Evolutionary conservation across 2,797 vertebrate species (phyloP), one percentile per base, ranked within the genome.

Genomic region (Denticeps clupeoides): DNA sequence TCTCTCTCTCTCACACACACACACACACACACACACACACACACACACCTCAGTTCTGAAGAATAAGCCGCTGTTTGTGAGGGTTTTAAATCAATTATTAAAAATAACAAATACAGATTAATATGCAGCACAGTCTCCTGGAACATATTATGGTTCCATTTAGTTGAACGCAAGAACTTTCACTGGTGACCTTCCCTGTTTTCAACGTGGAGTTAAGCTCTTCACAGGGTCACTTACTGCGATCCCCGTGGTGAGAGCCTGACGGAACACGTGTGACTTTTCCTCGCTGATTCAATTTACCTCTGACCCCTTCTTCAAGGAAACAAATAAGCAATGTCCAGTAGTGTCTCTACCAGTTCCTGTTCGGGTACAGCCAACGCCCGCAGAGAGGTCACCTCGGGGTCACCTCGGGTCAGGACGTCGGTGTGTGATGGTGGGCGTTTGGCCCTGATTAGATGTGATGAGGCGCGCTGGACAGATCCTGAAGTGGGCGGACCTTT

Each of bases 401-500:
- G 9, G 40, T 53, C 38, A 53, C 26, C 26, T 53, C 26, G 50
- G 53, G 18, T 24, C 32, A 13, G n/a, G n/a, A n/a, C n/a, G n/a
- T n/a, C n/a, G n/a, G n/a, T n/a, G n/a, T 38, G 35, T 38, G 35
- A 38, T 16, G 9, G 18, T 38, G 35, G 35, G 35, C 22, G 35
- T 19, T 19, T 5, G 35, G 35, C n/a, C n/a, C n/a, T n/a, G n/a
- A n/a, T n/a, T n/a, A n/a, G n/a, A n/a, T n/a, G n/a, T n/a, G n/a
- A n/a, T n/a, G n/a, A n/a, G n/a, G n/a, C n/a, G n/a, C n/a, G n/a
- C n/a, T n/a, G 35, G 33, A 33, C 8, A 8, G 51, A 48, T 44
- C 57, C 53, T 45, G 41, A 45, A 46, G 27, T 46, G 53, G 23
- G 28, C 38, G 45, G 29, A 52, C 50, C 41, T 43, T 54, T 33